These are phyloP conservation scores for Apocheima hispidaria DNA, from an alignment of 2,888 invertebrate species.

Conservation along the genomic window DNA sequence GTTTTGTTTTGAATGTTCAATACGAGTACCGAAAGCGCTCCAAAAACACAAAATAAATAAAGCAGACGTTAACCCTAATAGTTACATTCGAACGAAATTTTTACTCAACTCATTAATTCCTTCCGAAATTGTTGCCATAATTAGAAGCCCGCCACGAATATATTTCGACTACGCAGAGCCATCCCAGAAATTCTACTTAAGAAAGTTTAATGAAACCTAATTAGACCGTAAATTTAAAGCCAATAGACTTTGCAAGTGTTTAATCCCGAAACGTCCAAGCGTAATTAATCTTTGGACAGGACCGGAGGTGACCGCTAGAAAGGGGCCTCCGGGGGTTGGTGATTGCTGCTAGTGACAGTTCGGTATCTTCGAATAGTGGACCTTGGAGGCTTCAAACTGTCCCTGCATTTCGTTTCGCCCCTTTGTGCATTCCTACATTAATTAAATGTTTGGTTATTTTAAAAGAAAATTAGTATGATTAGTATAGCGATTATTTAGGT, in stretches of 20 bases:
- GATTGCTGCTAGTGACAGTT: slow-evolving; percentile 5
- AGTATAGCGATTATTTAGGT: too few species aligned
- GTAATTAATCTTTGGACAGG: slow-evolving; percentile 58
- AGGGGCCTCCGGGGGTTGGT: slow-evolving; percentile 19
- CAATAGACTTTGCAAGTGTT: slow-evolving; percentile 64
- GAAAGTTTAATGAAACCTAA: slow-evolving; percentile 63
- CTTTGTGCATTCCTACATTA: too few species aligned
- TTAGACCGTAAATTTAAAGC: slow-evolving; percentile 66
- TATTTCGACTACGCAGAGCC: slow-evolving; percentile 36
- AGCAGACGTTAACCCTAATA: slow-evolving; percentile 29
- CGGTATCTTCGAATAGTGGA: slow-evolving; percentile 6
- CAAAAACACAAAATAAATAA: slow-evolving; percentile 14
- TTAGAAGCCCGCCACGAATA: slow-evolving; percentile 39
- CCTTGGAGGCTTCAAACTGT: slow-evolving; percentile 3
- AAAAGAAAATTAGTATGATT: too few species aligned
- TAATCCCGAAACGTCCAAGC: slow-evolving; percentile 60
- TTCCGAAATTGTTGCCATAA: slow-evolving; percentile 35
- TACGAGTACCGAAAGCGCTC: background rate
- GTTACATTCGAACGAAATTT: slow-evolving; percentile 27
- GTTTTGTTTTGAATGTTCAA: background rate
- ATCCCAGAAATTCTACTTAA: slow-evolving; percentile 38
- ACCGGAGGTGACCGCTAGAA: slow-evolving; percentile 31
- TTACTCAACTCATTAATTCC: slow-evolving; percentile 30
- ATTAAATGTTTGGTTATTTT: too few species aligned
- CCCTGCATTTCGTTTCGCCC: background rate